These are phyloP conservation scores for Drosophila bunnanda DNA, from an alignment of 2,888 invertebrate genomes.

Conservation along the genomic window DNA sequence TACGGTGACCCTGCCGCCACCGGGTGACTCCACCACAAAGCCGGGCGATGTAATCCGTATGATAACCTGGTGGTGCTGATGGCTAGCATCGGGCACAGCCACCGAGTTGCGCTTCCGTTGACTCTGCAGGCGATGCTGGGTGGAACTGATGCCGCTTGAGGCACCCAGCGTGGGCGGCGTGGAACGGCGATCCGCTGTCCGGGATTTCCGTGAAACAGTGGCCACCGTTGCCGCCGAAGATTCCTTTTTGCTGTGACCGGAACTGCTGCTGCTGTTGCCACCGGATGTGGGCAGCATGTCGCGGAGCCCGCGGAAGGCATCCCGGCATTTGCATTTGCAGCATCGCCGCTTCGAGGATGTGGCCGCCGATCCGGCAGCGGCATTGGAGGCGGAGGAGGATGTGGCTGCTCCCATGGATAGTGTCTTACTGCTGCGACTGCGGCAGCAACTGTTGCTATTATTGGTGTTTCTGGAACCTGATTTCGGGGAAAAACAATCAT, in stretches of 20 bases:
- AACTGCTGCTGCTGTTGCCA: conserved; percentile 14
- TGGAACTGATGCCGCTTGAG: conserved; percentile 7
- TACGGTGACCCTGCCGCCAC: conserved; percentile 53
- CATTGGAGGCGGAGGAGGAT: conserved; percentile 23
- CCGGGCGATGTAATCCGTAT: conserved; percentile 79
- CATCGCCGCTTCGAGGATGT: conserved; percentile 73
- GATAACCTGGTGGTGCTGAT: conserved; percentile 76
- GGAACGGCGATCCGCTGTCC: conserved; percentile 58
- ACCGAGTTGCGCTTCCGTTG: conserved; percentile 63
- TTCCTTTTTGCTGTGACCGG: conserved; percentile 23
- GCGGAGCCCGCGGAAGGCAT: conserved; percentile 70
- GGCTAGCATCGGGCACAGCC: conserved; percentile 67
- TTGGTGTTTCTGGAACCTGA: conserved; percentile 31
- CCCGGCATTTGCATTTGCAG: conserved; percentile 82
- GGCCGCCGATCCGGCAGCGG: conserved; percentile 13
- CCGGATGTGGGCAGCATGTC: conserved; percentile 64
- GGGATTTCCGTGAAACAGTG: conserved; percentile 37
- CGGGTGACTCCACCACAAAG: conserved; percentile 65
- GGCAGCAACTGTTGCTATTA: conserved; percentile 73
- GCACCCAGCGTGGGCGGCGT: conserved; percentile 53
- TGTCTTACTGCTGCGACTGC: conserved; percentile 77
- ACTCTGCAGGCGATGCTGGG: conserved; percentile 29
- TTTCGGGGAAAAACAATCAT: conserved; percentile 19
- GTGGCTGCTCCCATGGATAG: conserved; percentile 52
- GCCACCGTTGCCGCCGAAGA: conserved; percentile 5